phyloP scores from a whole-genome alignment of 2,888 invertebrate species.

The Disparrhopalites patrizii region DNA sequence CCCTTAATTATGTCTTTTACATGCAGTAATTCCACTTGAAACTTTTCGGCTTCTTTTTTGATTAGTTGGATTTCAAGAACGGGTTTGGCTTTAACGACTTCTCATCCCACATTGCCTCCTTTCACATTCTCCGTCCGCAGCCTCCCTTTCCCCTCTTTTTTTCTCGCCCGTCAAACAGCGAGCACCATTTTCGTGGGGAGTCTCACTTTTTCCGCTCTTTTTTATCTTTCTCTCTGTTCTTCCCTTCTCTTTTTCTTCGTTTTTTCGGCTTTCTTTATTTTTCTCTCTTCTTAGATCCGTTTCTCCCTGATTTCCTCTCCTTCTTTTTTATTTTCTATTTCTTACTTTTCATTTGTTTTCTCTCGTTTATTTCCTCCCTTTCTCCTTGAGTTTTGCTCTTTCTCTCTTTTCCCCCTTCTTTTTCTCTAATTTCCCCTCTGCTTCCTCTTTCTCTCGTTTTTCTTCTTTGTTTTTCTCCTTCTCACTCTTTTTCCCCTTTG shows the following conservation, averaged over 20 bases:
- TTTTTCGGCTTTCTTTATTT: no score
- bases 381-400: no score
- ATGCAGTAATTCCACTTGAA: conserved; percentile 21
- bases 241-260: background rate
- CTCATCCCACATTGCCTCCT: background rate
- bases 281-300: no score
- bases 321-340: background rate
- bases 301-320: no score
- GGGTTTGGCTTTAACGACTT: conserved; percentile 22
- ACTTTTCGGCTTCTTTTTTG: conserved; percentile 25
- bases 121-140: background rate
- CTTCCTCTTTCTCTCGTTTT: no score
- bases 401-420: background rate
- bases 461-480: no score
- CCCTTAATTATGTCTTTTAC: conserved; percentile 22
- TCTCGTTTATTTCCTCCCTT: background rate
- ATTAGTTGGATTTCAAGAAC: conserved; percentile 22
- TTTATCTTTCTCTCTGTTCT: background rate
- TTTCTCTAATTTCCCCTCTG: background rate
- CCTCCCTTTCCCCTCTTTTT: background rate
- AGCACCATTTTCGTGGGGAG: no score
- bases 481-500: no score
- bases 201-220: background rate
- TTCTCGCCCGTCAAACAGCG: background rate
- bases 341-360: no score